Base-by-base conservation (phyloP, 2,797 vertebrate species). In the Choloepus didactylus region DNA sequence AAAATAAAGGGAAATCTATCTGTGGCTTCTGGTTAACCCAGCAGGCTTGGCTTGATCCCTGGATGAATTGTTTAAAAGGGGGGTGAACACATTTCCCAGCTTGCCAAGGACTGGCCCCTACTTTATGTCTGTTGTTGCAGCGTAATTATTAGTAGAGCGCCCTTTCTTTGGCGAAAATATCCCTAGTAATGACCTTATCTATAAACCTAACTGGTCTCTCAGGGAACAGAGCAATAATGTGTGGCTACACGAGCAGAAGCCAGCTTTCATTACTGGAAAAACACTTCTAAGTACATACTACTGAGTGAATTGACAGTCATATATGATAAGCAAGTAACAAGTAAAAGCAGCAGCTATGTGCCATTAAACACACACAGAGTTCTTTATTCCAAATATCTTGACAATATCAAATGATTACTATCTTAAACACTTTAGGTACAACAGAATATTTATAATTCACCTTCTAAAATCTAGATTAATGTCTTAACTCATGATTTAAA, bases 401-500 rank as follows among this genome's bases (percentile, higher is more conserved):
- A 70, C 25, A 79, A 87, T 59, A 92, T 41, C 86, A 91, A 95
- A 88, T 90, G 76, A 81, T 3, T 51, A n/a, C 10, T 69, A 92
- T n/a, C 44, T 82, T 85, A 83, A 91, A 76, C 41, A 90, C 44
- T 90, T 95, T 69, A 92, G 81, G 3, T 73, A 90, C 27, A 96
- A 82, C 15, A n/a, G 38, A 92, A 87, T 46, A 94, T 73, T 89
- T 66, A 93, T 27, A 83, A 51, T 66, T 41, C 70, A 87, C 59
- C 73, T 89, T 94, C 35, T 75, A 77, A 87, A 91, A 84, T 56
- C 87, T 89, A 93, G 29, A 49, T 56, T 86, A 89, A 85, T 14
- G 70, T 23, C 70, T 94, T 92, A 95, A 89, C 8, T 91, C 6
- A 49, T 77, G 84, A 93, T 25, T 76, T 29, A 93, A 95, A 87